phyloP scores from a whole-genome alignment of 2,113 vertebrate species.

The Cairina moschata region DNA sequence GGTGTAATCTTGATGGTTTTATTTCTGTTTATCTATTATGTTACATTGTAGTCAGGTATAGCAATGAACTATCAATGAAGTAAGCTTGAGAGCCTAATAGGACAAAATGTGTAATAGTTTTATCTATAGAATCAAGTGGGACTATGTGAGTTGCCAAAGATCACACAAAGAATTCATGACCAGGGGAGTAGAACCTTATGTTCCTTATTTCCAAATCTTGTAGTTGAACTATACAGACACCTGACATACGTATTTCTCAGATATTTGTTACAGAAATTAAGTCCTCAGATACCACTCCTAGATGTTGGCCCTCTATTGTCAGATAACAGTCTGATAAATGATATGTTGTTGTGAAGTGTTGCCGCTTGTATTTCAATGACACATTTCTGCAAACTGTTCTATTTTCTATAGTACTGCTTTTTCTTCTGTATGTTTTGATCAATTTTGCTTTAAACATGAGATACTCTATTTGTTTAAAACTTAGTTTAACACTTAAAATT shows the following conservation, averaged over 20 bases:
- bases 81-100: not conserved
- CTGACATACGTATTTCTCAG: not conserved
- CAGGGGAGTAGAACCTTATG: not conserved
- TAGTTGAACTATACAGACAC: not conserved
- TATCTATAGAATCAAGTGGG: not conserved
- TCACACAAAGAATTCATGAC: not conserved
- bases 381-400: not conserved
- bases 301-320: not conserved
- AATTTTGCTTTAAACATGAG: conserved; percentile 8
- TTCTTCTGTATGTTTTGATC: not conserved
- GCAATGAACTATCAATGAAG: not conserved
- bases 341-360: not conserved
- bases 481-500: conserved; percentile 66
- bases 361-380: not conserved
- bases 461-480: conserved; percentile 58
- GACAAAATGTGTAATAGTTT: not conserved
- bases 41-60: not conserved
- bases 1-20: not conserved
- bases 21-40: not conserved
- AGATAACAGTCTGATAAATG: not conserved
- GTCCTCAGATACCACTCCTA: not conserved
- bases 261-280: not conserved
- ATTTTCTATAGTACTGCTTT: not conserved
- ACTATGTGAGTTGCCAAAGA: not conserved
- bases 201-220: not conserved